Conservation (phyloP, 2,888 invertebrate species). For the Drosophila vallismaia region DNA sequence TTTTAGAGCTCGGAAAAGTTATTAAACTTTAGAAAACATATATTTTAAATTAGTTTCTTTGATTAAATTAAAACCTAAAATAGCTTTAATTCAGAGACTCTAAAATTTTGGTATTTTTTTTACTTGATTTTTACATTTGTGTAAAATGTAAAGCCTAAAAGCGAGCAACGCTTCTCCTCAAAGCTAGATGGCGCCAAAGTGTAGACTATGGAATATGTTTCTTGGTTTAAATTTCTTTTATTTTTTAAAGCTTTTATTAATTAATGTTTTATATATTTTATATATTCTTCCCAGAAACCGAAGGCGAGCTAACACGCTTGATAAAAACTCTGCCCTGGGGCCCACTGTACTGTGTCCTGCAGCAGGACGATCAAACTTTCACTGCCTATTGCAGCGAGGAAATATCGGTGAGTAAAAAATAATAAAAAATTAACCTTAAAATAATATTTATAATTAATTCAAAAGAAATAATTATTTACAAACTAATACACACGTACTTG, state of each 20-base stretch:
- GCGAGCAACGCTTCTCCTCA: constrained; percentile 34
- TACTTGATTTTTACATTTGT: neutral
- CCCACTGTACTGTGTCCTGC: constrained; percentile 89
- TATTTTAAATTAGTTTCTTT: neutral
- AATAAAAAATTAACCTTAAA: constrained; percentile 43
- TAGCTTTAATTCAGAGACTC: neutral
- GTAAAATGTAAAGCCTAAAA: constrained; percentile 38
- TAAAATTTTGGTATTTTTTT: neutral
- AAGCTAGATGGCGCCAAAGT: constrained; percentile 8
- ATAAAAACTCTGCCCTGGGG: constrained; percentile 86
- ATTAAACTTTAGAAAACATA: too few species aligned
- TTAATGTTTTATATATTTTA: neutral
- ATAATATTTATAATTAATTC: neutral
- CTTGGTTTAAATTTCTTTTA: neutral
- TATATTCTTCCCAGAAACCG: constrained; percentile 80
- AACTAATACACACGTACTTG: neutral
- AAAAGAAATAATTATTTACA: neutral
- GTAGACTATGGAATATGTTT: neutral
- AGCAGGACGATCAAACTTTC: constrained; percentile 89
- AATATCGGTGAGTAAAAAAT: constrained; percentile 86
- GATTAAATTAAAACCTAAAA: neutral
- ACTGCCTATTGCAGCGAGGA: constrained; percentile 90
- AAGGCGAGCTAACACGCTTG: constrained; percentile 84
- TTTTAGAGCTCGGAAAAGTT: too few species aligned
- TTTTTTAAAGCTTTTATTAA: neutral